Evolutionary conservation across 2,113 vertebrate species (phyloP).

Genomic region (Cebus imitator): DNA sequence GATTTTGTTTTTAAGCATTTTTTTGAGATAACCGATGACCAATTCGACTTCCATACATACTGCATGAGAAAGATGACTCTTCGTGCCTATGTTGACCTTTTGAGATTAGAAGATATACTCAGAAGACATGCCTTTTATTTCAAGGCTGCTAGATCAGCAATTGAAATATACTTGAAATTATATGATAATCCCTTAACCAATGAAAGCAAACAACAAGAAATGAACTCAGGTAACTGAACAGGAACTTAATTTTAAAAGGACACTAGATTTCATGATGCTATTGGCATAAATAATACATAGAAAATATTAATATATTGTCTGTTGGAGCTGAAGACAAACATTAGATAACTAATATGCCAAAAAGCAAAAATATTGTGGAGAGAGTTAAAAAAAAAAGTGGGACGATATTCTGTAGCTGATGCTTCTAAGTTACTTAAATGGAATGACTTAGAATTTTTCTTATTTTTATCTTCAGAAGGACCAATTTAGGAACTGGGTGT

Average conservation of each 20-base stretch:
- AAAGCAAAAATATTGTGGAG: not conserved
- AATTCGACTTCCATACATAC: slow-evolving; percentile 89
- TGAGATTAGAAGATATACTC: slow-evolving; percentile 87
- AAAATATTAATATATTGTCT: not conserved
- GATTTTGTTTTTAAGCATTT: slow-evolving; percentile 84
- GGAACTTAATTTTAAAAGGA: slow-evolving; percentile 14
- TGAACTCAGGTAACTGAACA: slow-evolving; percentile 86
- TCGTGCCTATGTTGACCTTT: slow-evolving; percentile 87
- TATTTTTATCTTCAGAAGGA: not conserved
- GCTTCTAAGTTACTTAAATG: not conserved
- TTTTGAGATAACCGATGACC: slow-evolving; percentile 89
- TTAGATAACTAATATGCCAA: not conserved
- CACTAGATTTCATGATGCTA: slow-evolving; percentile 33
- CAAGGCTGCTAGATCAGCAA: slow-evolving; percentile 86
- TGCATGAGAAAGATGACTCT: slow-evolving; percentile 90
- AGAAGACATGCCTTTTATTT: slow-evolving; percentile 88
- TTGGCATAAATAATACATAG: not conserved
- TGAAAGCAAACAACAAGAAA: slow-evolving; percentile 89
- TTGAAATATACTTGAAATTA: slow-evolving; percentile 89
- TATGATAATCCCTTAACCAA: slow-evolving; percentile 86
- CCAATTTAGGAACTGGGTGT: no score
- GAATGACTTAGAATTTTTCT: not conserved
- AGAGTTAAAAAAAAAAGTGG: not conserved
- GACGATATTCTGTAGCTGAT: not conserved
- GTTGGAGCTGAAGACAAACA: not conserved